These are phyloP conservation scores for Andrena hattorfiana DNA, from an alignment of 2,888 invertebrate genomes.

Conservation along the genomic window DNA sequence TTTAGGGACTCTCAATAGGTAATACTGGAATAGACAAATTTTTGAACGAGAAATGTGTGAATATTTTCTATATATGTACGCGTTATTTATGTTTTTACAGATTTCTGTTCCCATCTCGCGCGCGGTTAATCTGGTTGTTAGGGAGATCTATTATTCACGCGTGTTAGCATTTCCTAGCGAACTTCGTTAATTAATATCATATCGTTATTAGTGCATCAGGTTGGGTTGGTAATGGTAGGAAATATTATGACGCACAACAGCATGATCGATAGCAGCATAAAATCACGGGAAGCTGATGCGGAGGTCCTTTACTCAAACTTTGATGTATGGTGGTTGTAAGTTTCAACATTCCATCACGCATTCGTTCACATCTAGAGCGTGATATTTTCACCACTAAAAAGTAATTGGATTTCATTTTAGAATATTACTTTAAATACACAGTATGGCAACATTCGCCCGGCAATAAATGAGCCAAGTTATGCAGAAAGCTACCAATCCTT, in stretches of 20 bases:
- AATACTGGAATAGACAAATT: too few species aligned
- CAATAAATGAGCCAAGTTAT: too few species aligned
- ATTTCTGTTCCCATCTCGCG: neutral
- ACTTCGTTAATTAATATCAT: conserved; percentile 52
- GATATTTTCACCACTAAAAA: too few species aligned
- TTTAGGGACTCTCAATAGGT: too few species aligned
- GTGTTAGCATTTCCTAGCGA: conserved; percentile 11
- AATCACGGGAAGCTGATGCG: conserved; percentile 18
- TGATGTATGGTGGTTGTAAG: neutral
- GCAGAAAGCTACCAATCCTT: too few species aligned
- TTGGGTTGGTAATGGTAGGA: conserved; percentile 19
- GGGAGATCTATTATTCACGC: conserved; percentile 31
- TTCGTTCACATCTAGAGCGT: too few species aligned
- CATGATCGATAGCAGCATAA: conserved; percentile 45
- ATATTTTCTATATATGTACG: neutral
- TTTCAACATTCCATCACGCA: neutral
- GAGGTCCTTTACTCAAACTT: neutral
- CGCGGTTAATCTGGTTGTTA: conserved; percentile 7
- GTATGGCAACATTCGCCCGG: too few species aligned
- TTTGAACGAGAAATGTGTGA: too few species aligned
- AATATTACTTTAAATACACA: too few species aligned
- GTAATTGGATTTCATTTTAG: too few species aligned
- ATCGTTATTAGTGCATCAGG: conserved; percentile 37
- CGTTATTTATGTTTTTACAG: neutral
- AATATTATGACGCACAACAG: conserved; percentile 23